phyloP scores from a whole-genome alignment of 1,140 invertebrate genomes.

The Temnothorax curvispinosus region DNA sequence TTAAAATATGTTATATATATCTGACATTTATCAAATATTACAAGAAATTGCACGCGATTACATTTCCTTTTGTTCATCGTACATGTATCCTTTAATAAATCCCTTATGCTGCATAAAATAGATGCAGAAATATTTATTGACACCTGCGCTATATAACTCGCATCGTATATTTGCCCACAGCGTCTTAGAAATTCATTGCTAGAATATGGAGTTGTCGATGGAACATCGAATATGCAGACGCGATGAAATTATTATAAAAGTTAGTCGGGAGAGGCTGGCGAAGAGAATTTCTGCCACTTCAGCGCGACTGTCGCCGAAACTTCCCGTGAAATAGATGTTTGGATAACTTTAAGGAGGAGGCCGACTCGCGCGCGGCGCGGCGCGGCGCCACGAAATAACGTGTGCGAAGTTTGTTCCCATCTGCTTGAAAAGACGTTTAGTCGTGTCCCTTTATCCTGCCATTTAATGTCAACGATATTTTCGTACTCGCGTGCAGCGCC shows the following conservation, averaged over 20 bases:
- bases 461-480: slow-evolving; percentile 47
- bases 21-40: not conserved
- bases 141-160: not conserved
- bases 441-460: slow-evolving; percentile 19
- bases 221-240: slow-evolving; percentile 55
- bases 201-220: slow-evolving; percentile 56
- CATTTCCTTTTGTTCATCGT: slow-evolving; percentile 8
- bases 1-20: not conserved
- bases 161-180: slow-evolving; percentile 7
- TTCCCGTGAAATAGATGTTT: slow-evolving; percentile 56
- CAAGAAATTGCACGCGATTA: not conserved
- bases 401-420: slow-evolving; percentile 39
- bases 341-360: slow-evolving; percentile 50
- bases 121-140: slow-evolving; percentile 1
- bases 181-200: slow-evolving; percentile 53
- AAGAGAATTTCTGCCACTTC: slow-evolving; percentile 58
- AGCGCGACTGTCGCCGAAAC: slow-evolving; percentile 54
- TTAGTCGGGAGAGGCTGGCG: slow-evolving; percentile 30
- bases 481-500: not conserved
- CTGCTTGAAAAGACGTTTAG: slow-evolving; percentile 28
- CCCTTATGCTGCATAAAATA: not conserved
- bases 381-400: slow-evolving; percentile 50
- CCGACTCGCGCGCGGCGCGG: not conserved
- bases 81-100: not conserved
- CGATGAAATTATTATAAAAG: slow-evolving; percentile 63